Conservation (phyloP, 2,797 vertebrate species). For the Myiotriccus ornatus region DNA sequence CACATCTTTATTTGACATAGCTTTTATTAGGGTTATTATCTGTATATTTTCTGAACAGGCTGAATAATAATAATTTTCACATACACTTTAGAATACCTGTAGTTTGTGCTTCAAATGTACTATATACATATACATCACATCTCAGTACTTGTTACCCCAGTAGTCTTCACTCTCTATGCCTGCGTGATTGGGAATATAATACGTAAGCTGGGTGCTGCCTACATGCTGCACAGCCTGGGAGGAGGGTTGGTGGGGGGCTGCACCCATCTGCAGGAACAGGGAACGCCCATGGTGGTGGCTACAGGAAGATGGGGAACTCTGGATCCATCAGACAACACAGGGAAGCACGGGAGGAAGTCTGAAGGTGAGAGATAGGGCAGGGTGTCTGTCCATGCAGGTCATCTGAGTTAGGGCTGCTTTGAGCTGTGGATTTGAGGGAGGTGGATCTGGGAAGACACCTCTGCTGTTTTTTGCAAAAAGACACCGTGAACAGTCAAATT, state of each 20-base stretch:
- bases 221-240: neutral
- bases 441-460: neutral
- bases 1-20: neutral
- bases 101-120: neutral
- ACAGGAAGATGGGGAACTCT: accelerated
- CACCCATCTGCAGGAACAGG: too few species aligned
- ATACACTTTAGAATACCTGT: neutral
- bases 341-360: neutral
- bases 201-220: neutral
- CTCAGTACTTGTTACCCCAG: neutral
- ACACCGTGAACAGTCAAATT: neutral
- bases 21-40: neutral
- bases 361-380: neutral
- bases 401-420: neutral
- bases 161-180: neutral
- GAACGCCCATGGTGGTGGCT: accelerated
- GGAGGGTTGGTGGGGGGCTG: neutral
- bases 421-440: neutral
- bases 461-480: neutral
- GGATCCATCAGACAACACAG: neutral
- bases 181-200: neutral
- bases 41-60: neutral
- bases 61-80: neutral
- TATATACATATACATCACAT: neutral
- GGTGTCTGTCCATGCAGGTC: neutral